Evolutionary conservation across 2,113 vertebrate species (phyloP), one percentile per base, ranked within the genome.

Genomic region (Circaetus cinerascens): DNA sequence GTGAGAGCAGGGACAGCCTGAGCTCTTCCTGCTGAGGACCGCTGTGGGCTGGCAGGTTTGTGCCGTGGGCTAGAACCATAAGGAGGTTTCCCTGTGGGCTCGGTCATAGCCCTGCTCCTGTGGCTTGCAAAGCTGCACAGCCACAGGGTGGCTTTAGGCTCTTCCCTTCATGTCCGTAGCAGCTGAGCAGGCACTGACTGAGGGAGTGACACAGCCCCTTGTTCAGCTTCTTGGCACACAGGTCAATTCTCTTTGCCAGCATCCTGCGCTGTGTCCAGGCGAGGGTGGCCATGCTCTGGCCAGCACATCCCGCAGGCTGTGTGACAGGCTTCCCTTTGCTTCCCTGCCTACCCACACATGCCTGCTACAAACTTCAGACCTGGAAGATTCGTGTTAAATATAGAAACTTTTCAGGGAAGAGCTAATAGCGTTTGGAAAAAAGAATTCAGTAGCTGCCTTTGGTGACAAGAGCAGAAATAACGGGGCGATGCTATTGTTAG

Each of bases 381-480:
- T 60, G 38, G 18, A 68, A 93, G 71, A 57, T 78, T 90, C 18
- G 1, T 69, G 50, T 86, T 93, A 88, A 93, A 94, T 96, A 88
- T 45, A 88, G 90, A 86, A 91, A 68, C 38, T 88, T 95, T 51
- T 56, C 62, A 69, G 40, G n/a, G 72, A 87, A 81, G 45, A 69
- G 40, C 79, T 97, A 92, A 84, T 90, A 90, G 69, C 25, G 2
- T 86, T 95, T 88, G 73, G 60, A 81, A 88, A 75, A 86, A 74
- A 86, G 81, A 96, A 94, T 69, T 94, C 69, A 72, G 63, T 62
- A 87, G 43, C 89, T 96, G 73, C 57, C 64, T 90, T 91, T 73
- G 25, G 60, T 83, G 50, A 92, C 95, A 96, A 96, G 86, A 29
- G 77, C 75, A 87, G 75, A 89, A 95, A 55, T 90, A 96, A 96